Base-by-base conservation (phyloP, 1,140 invertebrate genomes). In the Cydia splendana region DNA sequence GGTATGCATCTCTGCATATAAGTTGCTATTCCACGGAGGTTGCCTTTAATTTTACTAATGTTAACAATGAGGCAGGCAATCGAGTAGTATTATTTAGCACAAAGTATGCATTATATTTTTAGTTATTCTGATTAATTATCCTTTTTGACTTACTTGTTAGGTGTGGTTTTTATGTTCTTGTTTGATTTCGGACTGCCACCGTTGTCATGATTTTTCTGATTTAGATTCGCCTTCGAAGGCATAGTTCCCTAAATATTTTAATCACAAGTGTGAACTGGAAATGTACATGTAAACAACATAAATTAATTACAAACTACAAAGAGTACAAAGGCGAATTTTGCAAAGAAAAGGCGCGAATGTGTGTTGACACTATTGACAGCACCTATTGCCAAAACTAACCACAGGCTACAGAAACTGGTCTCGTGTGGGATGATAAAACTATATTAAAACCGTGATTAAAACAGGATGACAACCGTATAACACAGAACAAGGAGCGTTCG, bases 141-240 rank as follows among this genome's bases (percentile, higher is more conserved):
- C 18, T 0, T 62, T 20, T 28, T 2, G 24, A 71, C 67, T 71
- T 38, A 71, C 67, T 71, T 71, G 67, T 45, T 42, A n/a, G 67
- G 67, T 38, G 67, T 71, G n/a, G 67, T 18, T 71, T 38, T 71
- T 10, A n/a, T 18, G 34, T 20, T 24, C n/a, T 71, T 71, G 15
- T 10, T 71, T 20, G 67, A 38, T 71, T 42, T 38, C n/a, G 67
- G 67, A 42, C 67, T 62, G 57, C 57, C 30, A 71, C 34, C 30
- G 10, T 71, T 38, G 30, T 71, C n/a, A 42, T 18, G 30, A 42
- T 42, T 71, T 38, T 71, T 71, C 30, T 15, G 67, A 10, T 45
- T 67, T 15, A 71, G 45, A 38, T 71, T 18, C 15, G 67, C 6
- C 34, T 34, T 71, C 15, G 34, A 71, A 71, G 67, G 67, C 67